A percentile compares a stretch with the other conserved stretches of the same genome.
These are phyloP conservation scores for Nudaria mundana DNA, from an alignment of 2,888 invertebrate genomes.

Conservation along the genomic window DNA sequence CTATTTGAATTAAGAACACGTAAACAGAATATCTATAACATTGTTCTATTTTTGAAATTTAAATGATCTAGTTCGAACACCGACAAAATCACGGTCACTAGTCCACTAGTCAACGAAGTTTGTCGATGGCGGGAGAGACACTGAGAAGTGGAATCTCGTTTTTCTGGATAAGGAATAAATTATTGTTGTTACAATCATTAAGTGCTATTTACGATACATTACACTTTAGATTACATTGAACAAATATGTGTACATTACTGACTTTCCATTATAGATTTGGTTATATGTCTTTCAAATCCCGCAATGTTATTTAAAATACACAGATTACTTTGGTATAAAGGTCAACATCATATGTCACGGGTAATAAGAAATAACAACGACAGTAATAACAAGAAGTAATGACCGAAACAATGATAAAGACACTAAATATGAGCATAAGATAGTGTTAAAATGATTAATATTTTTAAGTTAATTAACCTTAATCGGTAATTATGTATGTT, in stretches of 20 bases:
- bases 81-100: conserved; percentile 46
- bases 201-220: conserved; percentile 23
- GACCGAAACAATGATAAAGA: conserved; percentile 49
- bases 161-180: conserved; percentile 49
- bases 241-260: conserved; percentile 31
- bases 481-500: background rate
- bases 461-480: conserved; percentile 13
- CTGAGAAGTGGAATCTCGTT: conserved; percentile 41
- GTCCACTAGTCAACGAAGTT: conserved; percentile 31
- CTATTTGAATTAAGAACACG: conserved; percentile 8
- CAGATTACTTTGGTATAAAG: conserved; percentile 13
- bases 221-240: conserved; percentile 36
- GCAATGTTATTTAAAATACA: conserved; percentile 28
- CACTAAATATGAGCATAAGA: conserved; percentile 34
- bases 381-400: conserved; percentile 52
- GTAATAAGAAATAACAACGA: no score
- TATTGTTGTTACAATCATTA: conserved; percentile 35
- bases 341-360: conserved; percentile 4
- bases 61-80: background rate
- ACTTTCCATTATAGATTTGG: background rate
- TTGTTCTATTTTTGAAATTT: conserved; percentile 1
- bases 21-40: conserved; percentile 6
- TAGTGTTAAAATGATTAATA: conserved; percentile 28
- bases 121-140: conserved; percentile 43
- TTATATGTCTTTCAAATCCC: conserved; percentile 1